phyloP scores from a whole-genome alignment of 2,888 invertebrate genomes.

The Choristoneura rosaceana region DNA sequence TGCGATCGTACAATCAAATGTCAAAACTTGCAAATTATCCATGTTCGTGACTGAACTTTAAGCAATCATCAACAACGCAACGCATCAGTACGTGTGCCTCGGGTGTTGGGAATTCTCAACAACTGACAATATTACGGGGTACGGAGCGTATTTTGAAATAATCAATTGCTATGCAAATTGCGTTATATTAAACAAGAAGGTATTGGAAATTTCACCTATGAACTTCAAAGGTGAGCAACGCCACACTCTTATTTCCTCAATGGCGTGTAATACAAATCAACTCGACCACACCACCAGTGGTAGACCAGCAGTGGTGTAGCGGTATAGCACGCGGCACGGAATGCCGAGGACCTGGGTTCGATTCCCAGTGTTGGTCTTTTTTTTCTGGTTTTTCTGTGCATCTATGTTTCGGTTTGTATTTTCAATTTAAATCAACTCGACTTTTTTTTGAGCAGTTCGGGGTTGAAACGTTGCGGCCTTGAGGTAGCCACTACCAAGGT shows the following conservation, averaged over 20 bases:
- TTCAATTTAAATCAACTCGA: not conserved
- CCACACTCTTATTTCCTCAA: not conserved
- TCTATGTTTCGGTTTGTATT: no score
- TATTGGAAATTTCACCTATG: constrained; percentile 36
- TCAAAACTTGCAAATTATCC: constrained; percentile 79
- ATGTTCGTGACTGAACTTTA: constrained; percentile 77
- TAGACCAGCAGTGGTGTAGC: no score
- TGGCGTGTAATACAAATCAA: not conserved
- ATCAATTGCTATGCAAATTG: constrained; percentile 41
- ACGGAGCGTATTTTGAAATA: constrained; percentile 35
- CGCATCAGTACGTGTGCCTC: constrained; percentile 61
- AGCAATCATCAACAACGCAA: constrained; percentile 71
- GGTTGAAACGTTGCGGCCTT: not conserved
- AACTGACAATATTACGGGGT: constrained; percentile 38
- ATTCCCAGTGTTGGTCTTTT: no score
- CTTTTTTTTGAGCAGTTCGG: not conserved
- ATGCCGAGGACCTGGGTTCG: no score
- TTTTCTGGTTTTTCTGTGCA: no score
- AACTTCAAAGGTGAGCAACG: constrained; percentile 28
- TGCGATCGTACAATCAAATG: constrained; percentile 64
- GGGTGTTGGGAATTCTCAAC: constrained; percentile 46
- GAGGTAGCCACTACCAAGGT: not conserved
- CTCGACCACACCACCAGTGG: no score
- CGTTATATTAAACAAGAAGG: constrained; percentile 40
- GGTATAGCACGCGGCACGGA: no score